Evolutionary conservation across 1,140 invertebrate genomes (phyloP), one percentile per base, ranked within the genome.

Genomic region (Nephila pilipes): DNA sequence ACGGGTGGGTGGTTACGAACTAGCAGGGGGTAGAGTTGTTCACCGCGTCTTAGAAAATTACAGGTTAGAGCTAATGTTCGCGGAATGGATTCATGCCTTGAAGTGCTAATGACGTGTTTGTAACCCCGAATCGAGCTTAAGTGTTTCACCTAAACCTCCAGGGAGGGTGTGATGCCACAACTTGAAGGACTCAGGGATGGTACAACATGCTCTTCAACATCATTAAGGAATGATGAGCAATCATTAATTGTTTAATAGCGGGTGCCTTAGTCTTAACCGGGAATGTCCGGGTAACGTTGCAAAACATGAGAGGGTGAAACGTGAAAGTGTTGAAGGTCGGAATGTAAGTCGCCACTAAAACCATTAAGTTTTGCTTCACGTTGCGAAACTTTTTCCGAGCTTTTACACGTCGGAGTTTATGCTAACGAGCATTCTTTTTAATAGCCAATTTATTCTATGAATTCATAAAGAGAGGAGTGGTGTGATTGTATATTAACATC

Each of bases 171-270:
- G 57, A 85, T 58, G 83, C 55, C 69, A 29, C 81, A 85, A n/a
- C 54, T 25, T 32, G 1, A n/a, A 18, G 29, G n/a, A 38, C 36
- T 85, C 46, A 25, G 81, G n/a, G 54, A 54, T 54, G 25, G 38
- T 80, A 16, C 38, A 80, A 18, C 32, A 80, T 38, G 38, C 20
- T 36, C 20, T 80, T 29, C 25, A 54, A 46, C 18, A 75, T 75
- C 69, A 75, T 75, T 75, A 75, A 29, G 18, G 32, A 69, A 25
- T 22, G 32, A 16, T 29, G 32, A 75, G 25, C 69, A 75, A 32
- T 32, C 69, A 85, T 85, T 85, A 85, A 85, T 85, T 85, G 46
- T 32, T 85, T 85, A 85, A 85, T 85, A 60, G 55, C 83, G 55
- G 57, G 20, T 25, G 22, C 29, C 29, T 75, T 75, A 3, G 12